Percentiles rank a stretch among this genome's conserved stretches.
phyloP scores from a whole-genome alignment of 2,888 invertebrate species.

The Vanessa cardui region DNA sequence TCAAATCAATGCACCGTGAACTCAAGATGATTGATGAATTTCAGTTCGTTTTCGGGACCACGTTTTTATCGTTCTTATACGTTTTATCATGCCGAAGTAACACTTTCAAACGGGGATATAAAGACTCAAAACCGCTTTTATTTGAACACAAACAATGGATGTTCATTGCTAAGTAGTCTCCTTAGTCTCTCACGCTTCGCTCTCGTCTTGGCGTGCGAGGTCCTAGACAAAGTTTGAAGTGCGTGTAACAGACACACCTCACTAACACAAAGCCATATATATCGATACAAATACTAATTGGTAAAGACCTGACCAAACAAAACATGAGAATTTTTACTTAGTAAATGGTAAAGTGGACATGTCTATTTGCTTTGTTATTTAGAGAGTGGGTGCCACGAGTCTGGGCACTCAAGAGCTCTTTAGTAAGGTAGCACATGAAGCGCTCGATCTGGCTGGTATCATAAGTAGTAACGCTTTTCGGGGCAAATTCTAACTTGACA shows the following conservation, averaged over 20 bases:
- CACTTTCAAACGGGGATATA: constrained; percentile 50
- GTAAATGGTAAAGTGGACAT: constrained; percentile 81
- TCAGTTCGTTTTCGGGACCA: too few species aligned
- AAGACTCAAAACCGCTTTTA: constrained; percentile 55
- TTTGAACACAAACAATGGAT: constrained; percentile 66
- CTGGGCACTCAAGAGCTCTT: constrained; percentile 64
- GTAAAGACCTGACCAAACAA: constrained; percentile 81
- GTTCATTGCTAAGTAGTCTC: constrained; percentile 58
- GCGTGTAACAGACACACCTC: constrained; percentile 64
- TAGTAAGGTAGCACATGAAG: constrained; percentile 57
- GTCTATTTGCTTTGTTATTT: constrained; percentile 79
- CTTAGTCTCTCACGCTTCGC: constrained; percentile 63
- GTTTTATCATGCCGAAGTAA: constrained; percentile 39
- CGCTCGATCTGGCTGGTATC: constrained; percentile 10
- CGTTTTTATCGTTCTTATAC: constrained; percentile 7
- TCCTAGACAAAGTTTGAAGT: constrained; percentile 62
- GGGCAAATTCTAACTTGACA: constrained; percentile 14
- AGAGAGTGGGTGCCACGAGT: constrained; percentile 78
- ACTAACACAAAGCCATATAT: constrained; percentile 54
- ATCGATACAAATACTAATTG: constrained; percentile 82
- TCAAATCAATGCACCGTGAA: constrained; percentile 28
- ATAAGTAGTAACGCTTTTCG: constrained; percentile 20
- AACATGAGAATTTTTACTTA: constrained; percentile 78
- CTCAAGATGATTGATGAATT: constrained; percentile 32
- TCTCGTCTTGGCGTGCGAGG: constrained; percentile 54